Base-by-base conservation (phyloP, 2,113 vertebrate genomes). In the Penelope pileata region DNA sequence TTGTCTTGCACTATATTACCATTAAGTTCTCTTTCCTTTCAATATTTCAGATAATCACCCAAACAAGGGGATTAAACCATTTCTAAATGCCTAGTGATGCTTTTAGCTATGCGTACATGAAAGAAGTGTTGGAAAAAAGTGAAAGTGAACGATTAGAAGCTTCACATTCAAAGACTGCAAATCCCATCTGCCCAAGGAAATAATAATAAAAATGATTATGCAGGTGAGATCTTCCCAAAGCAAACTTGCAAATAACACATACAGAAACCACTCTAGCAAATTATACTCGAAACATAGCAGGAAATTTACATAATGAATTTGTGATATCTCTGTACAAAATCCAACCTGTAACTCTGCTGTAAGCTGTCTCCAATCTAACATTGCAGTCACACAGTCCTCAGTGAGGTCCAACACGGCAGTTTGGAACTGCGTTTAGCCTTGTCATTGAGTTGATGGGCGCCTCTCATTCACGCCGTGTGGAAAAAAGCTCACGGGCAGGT, bases 351-450 rank as follows among this genome's bases (percentile, higher is more conserved):
- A 16, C 70, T 60, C 22, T 47, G 8, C 26, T 56, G 50, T 6
- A 51, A 66, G 59, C 32, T 38, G 32, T 29, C 58, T 77, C 15
- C 26, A 54, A 22, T 68, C 47, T 63, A 34, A 50, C 19, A 32
- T 26, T 50, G 43, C 23, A 40, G 32, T 90, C 26, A 26, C 34
- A 4, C 29, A 48, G 17, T 32, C 51, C 32, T 90, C 1, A 12
- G 1, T 2, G 0, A 59, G 15, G 32, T 60, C 32, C 23, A 29
- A 17, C 0, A 0, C 29, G 38, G 53, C 34, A 60, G 59, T 62
- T 63, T 76, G 43, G 14, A 75, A 16, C 14, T n/a, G 54, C 78
- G 79, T 76, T 72, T 63, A 90, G 36, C 54, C 36, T 68, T 83
- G 10, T 21, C 60, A 36, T 5, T 62, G 27, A 34, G 24, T 53